Conservation (phyloP, 64 coral and sea anemone genomes). For the Montipora cactus region DNA sequence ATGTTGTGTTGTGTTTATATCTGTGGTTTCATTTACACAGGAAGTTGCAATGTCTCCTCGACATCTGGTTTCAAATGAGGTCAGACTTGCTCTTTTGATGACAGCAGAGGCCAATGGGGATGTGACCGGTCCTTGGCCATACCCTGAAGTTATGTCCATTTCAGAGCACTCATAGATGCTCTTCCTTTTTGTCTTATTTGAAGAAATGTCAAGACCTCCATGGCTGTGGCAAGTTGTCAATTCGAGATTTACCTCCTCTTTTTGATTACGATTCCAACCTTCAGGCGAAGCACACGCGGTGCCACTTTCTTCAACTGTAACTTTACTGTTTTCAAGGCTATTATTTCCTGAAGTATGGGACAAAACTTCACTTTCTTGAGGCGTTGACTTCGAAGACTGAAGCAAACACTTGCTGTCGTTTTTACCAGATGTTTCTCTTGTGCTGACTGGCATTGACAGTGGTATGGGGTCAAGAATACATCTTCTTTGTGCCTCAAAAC, state of each 20-base stretch:
- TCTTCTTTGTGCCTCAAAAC: not conserved
- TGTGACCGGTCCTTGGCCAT: not conserved
- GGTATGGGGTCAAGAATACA: not conserved
- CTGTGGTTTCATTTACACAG: not conserved
- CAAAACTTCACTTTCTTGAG: not conserved
- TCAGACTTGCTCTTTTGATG: not conserved
- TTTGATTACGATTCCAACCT: not conserved
- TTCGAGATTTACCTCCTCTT: conserved; percentile 1
- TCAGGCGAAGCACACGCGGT: not conserved
- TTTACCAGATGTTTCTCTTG: not conserved
- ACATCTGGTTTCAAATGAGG: not conserved
- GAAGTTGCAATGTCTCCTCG: not conserved
- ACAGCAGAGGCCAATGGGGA: not conserved
- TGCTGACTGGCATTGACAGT: not conserved
- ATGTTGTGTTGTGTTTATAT: not conserved
- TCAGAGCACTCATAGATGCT: conserved; percentile 35
- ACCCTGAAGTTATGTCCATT: conserved; percentile 10
- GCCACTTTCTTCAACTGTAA: not conserved
- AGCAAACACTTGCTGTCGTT: not conserved
- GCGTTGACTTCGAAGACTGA: not conserved
- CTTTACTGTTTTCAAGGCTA: not conserved
- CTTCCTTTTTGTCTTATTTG: not conserved
- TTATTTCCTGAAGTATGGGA: not conserved
- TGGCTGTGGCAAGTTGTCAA: conserved; percentile 5
- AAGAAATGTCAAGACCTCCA: not conserved